Evolutionary conservation across 2,797 vertebrate species (phyloP), one percentile per base, ranked within the genome.

Genomic region (Austrolebias charrua): DNA sequence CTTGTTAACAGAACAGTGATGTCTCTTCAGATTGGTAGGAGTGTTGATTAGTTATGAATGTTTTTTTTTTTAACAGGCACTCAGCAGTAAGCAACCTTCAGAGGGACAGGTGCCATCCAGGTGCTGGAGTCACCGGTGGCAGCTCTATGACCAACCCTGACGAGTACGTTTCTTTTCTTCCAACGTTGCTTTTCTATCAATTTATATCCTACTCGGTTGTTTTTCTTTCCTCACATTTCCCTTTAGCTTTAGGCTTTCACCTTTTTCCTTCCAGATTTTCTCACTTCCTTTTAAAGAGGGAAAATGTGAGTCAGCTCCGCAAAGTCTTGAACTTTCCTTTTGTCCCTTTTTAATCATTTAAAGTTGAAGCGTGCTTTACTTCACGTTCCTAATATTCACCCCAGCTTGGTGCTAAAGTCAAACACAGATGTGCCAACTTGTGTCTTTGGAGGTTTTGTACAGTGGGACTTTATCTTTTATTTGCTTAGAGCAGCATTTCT

Each of bases 51-150:
- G 12, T 54, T 12, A 43, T 50, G 61, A 29, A 60, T 77, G 15
- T 10, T 31, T 60, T 47, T 75, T 51, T 74, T 71, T 79, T 78
- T 77, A 53, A 80, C 76, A 95, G 95, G 89, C 94, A 95, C 81
- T 94, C 93, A 81, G 90, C 92, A 69, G 69, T 73, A 76, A 63
- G 57, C 86, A 92, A 90, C 91, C 94, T 95, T 90, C 94, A 93
- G 88, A 95, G 91, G 87, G 95, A 97, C 85, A 90, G 93, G 91
- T 94, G 77, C 85, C 94, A 94, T 83, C 87, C 80, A 2, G 48
- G 86, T 61, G 76, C 81, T 50, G 75, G 84, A 5, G 74, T 92
- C 60, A 81, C 87, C 28, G 93, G 90, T 75, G 89, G 79, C 66
- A 71, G 78, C 28, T 73, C 93, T 78, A 89, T 90, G 66, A 82